A percentile compares a stretch with the other conserved stretches of the same genome.
phyloP scores from a whole-genome alignment of 2,888 invertebrate species.

The Acrobasis repandana region DNA sequence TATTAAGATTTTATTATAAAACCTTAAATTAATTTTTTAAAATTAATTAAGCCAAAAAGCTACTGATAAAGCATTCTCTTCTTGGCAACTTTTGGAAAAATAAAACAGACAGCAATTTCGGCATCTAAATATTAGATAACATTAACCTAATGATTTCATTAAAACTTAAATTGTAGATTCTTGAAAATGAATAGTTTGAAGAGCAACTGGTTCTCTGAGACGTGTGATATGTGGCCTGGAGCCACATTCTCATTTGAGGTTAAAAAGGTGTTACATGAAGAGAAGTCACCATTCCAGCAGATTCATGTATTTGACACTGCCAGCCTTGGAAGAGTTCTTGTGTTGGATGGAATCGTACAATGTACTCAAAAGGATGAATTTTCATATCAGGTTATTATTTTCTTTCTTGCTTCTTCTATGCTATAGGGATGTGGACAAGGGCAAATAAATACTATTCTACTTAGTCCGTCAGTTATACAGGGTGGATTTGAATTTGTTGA shows the following conservation, averaged over 20 bases:
- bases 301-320: slow-evolving; percentile 91
- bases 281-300: slow-evolving; percentile 92
- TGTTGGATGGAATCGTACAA: slow-evolving; percentile 98
- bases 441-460: too few relatives aligned
- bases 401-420: too few relatives aligned
- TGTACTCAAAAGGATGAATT: slow-evolving; percentile 98
- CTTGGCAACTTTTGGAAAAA: too few relatives aligned
- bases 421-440: too few relatives aligned
- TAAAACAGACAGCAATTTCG: too few relatives aligned
- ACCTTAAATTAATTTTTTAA: too few relatives aligned
- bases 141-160: background rate
- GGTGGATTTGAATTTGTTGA: too few relatives aligned
- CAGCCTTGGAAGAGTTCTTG: slow-evolving; percentile 92
- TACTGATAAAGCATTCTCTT: too few relatives aligned
- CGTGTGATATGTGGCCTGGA: slow-evolving; percentile 95
- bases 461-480: too few relatives aligned
- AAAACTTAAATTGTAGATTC: background rate
- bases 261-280: slow-evolving; percentile 89
- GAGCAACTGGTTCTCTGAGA: slow-evolving; percentile 96
- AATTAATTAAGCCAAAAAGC: too few relatives aligned
- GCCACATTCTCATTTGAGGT: slow-evolving; percentile 94
- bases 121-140: too few relatives aligned
- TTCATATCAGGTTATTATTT: slow-evolving; percentile 88
- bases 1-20: too few relatives aligned
- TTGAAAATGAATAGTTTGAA: slow-evolving; percentile 86